Base-by-base conservation (phyloP, 2,888 invertebrate genomes). In the Octodonta nipae region DNA sequence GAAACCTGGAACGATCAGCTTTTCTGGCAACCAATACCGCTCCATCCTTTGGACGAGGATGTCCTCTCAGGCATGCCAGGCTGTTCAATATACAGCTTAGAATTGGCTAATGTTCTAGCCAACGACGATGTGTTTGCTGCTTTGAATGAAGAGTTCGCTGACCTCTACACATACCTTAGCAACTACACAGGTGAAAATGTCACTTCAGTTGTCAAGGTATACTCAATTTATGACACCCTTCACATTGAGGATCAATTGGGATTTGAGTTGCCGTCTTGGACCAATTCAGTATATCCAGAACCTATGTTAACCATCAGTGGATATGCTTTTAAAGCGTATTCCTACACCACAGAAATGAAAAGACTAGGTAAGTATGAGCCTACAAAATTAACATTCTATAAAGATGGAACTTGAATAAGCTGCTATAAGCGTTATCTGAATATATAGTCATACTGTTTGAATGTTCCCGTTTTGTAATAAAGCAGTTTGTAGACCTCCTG, bases 11-110 rank as follows among this genome's bases (percentile, higher is more conserved):
- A 75, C 43, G 20, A 51, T 0, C 46, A 61, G 12, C 52, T 78
- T 4, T 48, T 57, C 29, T 81, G 81, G 81, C 78, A 78, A 54
- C 81, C 81, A 0, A 73, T 81, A 45, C 79, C 81, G 0, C 67
- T 81, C 1, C 79, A 79, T 42, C 75, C 78, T 0, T 44, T 62
- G 2, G 29, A 34, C 14, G 72, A 75, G 0, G 67, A 70, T 44
- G 49, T 54, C 1, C 6, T 36, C n/a, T 5, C 8, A 7, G 4
- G 8, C 2, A 12, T 8, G 11, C 12, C 10, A 5, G 13, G 15
- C 2, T 39, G 39, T 24, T 5, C 28, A 1, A 17, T 24, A 1
- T 34, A 27, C 7, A 12, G 13, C 6, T 27, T 30, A 6, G 30
- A 34, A 14, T 15, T 14, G 2, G 15, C 16, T n/a, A 24, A 28